Base-by-base conservation (phyloP, 2,888 invertebrate genomes). In the Macaria notata region DNA sequence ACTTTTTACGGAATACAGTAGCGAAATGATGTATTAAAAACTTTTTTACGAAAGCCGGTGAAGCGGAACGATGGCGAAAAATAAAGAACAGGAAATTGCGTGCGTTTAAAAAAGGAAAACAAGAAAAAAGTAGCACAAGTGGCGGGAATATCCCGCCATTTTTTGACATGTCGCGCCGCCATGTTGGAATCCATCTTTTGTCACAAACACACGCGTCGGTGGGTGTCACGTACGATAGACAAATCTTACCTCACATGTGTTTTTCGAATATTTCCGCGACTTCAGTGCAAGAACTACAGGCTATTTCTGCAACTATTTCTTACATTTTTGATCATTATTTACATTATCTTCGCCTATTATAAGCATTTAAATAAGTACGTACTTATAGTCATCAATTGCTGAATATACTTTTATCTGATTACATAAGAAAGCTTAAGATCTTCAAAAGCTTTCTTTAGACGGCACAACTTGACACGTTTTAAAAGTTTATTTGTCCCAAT, bases 71-170 rank as follows among this genome's bases (percentile, higher is more conserved):
- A 71, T 71, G 64, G 73, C 69, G 73, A 73, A 78, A 79, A 78
- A 83, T 78, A 79, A 83, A 76, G 69, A 73, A 64, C 76, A 79
- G 84, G 82, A 88, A 85, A 88, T 86, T 86, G 81, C 75, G 83
- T 83, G 78, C 73, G 74, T 77, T 77, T 76, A 74, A 82, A 81
- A 76, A 80, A 36, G 33, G 41, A 41, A 75, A 71, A 67, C 61
- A 77, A 75, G 65, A 68, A 61, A 64, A 65, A 62, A 66, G 52
- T 41, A 38, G 65, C 56, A 61, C 60, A 70, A 77, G 71, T 77
- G 73, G 78, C 75, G 76, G 70, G 73, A 78, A 75, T 63, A 65
- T 69, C 69, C 68, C 71, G 73, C 68, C 70, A 59, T 70, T 79
- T 41, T 82, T 81, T 80, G 79, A 81, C 83, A 76, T 79, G 79